Evolutionary conservation across 2,888 invertebrate genomes (phyloP).

Genomic region (Luffia ferchaultella): DNA sequence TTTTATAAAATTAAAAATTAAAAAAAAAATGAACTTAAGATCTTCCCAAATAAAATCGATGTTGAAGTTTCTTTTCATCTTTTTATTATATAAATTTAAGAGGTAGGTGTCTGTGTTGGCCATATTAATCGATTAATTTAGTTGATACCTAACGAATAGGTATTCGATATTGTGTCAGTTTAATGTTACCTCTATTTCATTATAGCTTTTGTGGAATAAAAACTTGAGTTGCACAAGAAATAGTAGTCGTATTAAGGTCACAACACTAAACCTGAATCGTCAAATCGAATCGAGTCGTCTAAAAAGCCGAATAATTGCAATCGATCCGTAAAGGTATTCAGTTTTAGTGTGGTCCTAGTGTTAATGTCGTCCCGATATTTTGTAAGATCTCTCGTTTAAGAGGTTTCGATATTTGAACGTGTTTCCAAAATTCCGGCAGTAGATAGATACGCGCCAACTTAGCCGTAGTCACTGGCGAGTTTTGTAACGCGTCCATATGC

Average conservation of each 20-base stretch:
- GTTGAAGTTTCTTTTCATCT: conserved; percentile 56
- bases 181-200: conserved; percentile 56
- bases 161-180: conserved; percentile 57
- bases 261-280: conserved; percentile 29
- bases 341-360: conserved; percentile 42
- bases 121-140: conserved; percentile 51
- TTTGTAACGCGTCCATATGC: conserved; percentile 19
- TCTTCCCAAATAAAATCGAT: conserved; percentile 46
- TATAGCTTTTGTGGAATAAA: conserved; percentile 57
- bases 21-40: conserved; percentile 29
- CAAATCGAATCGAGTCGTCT: conserved; percentile 3
- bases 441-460: neutral
- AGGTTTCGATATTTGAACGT: conserved; percentile 25
- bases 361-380: conserved; percentile 64
- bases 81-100: conserved; percentile 56
- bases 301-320: neutral
- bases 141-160: conserved; percentile 55
- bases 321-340: conserved; percentile 16
- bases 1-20: conserved; percentile 56
- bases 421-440: conserved; percentile 32
- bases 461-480: neutral
- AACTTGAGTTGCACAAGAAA: conserved; percentile 58
- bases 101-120: conserved; percentile 60
- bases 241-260: conserved; percentile 46
- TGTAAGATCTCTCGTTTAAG: conserved; percentile 40